Evolutionary conservation across 92 coral and sea anemone genomes (phyloP), one percentile per base, ranked within the genome.

Genomic region (Phymanthus crucifer): DNA sequence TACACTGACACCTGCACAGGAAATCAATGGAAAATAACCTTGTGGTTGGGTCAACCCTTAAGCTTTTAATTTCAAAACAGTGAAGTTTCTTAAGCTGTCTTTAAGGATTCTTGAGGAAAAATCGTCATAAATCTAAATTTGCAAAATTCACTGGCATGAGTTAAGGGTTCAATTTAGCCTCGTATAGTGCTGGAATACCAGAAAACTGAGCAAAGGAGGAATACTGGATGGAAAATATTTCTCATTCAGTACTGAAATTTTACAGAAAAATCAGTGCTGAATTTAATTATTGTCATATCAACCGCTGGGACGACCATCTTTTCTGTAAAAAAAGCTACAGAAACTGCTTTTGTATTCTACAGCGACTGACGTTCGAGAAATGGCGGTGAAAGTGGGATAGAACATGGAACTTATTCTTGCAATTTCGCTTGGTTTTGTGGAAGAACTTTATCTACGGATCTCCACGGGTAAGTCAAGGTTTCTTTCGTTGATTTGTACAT

Each of bases 391-490:
- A 4, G 11, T 58, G 31, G 29, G 14, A 14, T 17, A 6, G 29
- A 61, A 61, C 11, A 87, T 87, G 90, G 90, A 87, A 54, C 72
- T 87, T 26, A 77, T 87, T 50, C 70, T 87, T 38, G 71, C 84
- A 9, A 83, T 87, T 43, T 87, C 90, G 14, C 87, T 87, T 2
- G 87, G 90, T 18, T 48, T 83, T 70, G 90, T 72, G 2, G 84
- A 82, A 40, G 87, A 87, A 65, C 37, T 84, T 34, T 78, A 77
- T 38, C 37, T 40, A 38, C 72, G 83, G 8, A 31, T 52, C 23
- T 32, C 68, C 35, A 78, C 61, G 1, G 78, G 88, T 84, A 64
- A 78, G 88, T 52, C 4, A 34, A 65, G 29, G 29, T 23, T 12
- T 21, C 2, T 21, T 54, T n/a, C n/a, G 9, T 54, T 9, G n/a